Evolutionary conservation across 2,888 invertebrate species (phyloP), one percentile per base, ranked within the genome.

Genomic region (Kryphioiulus occultus): DNA sequence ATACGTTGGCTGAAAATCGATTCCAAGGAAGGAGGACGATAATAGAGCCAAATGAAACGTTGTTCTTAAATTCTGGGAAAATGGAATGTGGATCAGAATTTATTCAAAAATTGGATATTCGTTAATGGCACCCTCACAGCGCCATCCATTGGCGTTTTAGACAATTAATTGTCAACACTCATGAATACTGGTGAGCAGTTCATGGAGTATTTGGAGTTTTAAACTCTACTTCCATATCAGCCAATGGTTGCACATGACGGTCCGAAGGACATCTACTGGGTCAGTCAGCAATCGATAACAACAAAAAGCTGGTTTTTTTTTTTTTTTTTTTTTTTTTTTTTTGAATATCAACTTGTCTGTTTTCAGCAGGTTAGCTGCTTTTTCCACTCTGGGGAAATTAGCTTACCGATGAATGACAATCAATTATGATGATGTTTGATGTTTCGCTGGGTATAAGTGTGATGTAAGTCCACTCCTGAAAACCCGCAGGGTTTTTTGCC

Each of bases 351-450:
- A 68, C 68, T 68, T 53, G 53, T 53, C 53, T 53, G 53, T 53
- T 53, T 53, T 53, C 68, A 26, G 26, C 26, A 68, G 22, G 68
- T 68, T 68, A 68, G 68, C 22, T 26, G 68, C 68, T 68, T 68
- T 26, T 68, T 68, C 26, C 68, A 68, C 68, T 68, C 68, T 26
- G 26, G 68, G 68, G 68, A 68, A 68, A 68, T 68, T 68, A 68
- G 68, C 68, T 68, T 26, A 68, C 68, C 68, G 26, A 68, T 68
- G 68, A 68, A 68, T 68, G 68, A 68, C 68, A 68, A 68, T 68
- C 68, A 68, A 68, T 68, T 68, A 68, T 68, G 68, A 68, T 26
- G 68, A 68, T 68, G 68, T 68, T 68, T 68, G 68, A 68, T 68
- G 68, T 68, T 68, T 68, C 68, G 22, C 0, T 26, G 22, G 9